Conservation (phyloP, 2,888 invertebrate species). For the Oxycera nigricornis region DNA sequence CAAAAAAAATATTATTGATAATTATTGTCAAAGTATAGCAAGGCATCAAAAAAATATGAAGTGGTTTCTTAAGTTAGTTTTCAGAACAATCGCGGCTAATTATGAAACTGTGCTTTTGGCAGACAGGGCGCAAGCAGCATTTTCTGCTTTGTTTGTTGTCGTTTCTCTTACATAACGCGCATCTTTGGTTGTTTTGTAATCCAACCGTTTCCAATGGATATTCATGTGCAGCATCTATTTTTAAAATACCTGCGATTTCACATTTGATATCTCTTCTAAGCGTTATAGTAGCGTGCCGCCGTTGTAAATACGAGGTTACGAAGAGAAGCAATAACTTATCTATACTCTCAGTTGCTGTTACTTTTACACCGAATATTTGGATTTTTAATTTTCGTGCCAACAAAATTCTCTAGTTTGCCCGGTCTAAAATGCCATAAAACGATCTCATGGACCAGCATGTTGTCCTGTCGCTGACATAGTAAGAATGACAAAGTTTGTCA, state of each 20-base stretch:
- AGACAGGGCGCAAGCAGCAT: not conserved
- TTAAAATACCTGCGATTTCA: not conserved
- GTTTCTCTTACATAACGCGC: not conserved
- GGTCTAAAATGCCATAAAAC: not conserved
- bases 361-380: not conserved
- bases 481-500: not conserved
- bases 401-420: not conserved
- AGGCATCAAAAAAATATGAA: not conserved
- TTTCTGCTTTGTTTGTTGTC: not conserved
- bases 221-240: not conserved
- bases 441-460: not conserved
- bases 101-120: not conserved
- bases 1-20: not conserved
- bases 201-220: not conserved
- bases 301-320: not conserved
- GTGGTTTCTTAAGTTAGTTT: not conserved
- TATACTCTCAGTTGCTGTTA: not conserved
- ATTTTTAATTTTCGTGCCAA: not conserved
- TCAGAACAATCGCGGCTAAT: not conserved
- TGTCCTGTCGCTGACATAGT: not conserved
- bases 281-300: not conserved
- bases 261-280: not conserved
- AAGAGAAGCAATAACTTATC: not conserved
- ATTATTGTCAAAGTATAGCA: not conserved
- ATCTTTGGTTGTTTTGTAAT: not conserved